Percentiles rank a stretch among this genome's conserved stretches.
These are phyloP conservation scores for Thalassoma bifasciatum DNA, from an alignment of 2,113 vertebrate species.

Conservation along the genomic window DNA sequence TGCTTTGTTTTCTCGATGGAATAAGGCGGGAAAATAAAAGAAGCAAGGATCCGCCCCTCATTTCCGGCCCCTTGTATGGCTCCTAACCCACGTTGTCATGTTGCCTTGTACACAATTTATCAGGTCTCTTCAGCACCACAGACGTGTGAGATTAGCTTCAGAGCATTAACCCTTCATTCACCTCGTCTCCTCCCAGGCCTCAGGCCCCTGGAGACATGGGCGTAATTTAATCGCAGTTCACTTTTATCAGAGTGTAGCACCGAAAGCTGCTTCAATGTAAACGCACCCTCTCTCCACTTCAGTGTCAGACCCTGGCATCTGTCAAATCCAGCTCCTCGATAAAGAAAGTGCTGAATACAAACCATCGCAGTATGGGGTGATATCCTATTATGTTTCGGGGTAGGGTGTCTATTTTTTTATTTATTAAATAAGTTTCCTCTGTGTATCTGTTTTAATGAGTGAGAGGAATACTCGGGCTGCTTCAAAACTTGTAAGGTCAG, in stretches of 20 bases:
- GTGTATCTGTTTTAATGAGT: constrained; percentile 64
- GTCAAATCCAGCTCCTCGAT: constrained; percentile 55
- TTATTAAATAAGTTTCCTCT: constrained; percentile 56
- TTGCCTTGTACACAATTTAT: constrained; percentile 60
- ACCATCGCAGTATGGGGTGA: constrained; percentile 59
- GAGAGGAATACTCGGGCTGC: constrained; percentile 32
- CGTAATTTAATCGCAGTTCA: constrained; percentile 69
- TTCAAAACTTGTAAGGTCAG: constrained; percentile 65
- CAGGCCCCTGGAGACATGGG: constrained; percentile 45
- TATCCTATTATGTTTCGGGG: constrained; percentile 73
- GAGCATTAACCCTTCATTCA: constrained; percentile 46
- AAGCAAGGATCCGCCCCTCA: constrained; percentile 24
- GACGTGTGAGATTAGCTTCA: constrained; percentile 36
- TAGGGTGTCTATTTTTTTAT: constrained; percentile 61
- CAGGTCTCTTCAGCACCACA: constrained; percentile 50
- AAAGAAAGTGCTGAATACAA: constrained; percentile 75
- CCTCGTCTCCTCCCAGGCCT: neutral
- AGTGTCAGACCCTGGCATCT: constrained; percentile 60
- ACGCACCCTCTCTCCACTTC: constrained; percentile 34
- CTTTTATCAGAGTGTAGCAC: constrained; percentile 59
- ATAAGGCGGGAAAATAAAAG: constrained; percentile 39
- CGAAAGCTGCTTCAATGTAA: constrained; percentile 31
- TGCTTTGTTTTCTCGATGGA: constrained; percentile 19
- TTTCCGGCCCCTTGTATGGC: constrained; percentile 44
- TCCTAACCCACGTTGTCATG: constrained; percentile 58